phyloP scores from a whole-genome alignment of 2,113 vertebrate genomes.

The Tauraco erythrolophus region DNA sequence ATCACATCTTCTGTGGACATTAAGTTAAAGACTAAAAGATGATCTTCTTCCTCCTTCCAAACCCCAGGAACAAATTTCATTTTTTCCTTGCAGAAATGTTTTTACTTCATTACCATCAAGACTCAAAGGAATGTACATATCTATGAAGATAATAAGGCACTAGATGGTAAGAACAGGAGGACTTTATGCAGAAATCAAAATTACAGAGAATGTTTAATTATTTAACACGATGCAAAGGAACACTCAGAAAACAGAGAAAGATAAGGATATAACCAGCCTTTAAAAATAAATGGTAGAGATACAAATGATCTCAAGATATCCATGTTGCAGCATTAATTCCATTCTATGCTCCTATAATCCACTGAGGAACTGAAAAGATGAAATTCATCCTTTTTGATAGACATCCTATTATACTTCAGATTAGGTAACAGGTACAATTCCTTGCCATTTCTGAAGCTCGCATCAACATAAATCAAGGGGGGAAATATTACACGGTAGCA shows the following conservation, averaged over 20 bases:
- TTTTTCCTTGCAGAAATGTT: neutral
- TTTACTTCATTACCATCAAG: neutral
- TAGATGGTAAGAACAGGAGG: neutral
- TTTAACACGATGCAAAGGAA: neutral
- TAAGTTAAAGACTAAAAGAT: neutral
- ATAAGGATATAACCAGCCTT: neutral
- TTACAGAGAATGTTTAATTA: neutral
- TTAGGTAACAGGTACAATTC: neutral
- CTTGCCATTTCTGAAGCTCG: neutral
- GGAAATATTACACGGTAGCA: neutral
- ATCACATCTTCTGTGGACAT: neutral
- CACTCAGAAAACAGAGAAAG: neutral
- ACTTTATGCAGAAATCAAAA: neutral
- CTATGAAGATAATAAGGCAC: neutral
- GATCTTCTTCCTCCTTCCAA: fast-evolving
- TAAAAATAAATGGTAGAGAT: neutral
- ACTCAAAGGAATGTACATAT: neutral
- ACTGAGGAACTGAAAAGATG: neutral
- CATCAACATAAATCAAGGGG: neutral
- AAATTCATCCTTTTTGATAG: neutral
- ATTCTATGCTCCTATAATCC: neutral
- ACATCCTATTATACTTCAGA: neutral
- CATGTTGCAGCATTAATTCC: neutral
- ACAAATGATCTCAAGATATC: neutral
- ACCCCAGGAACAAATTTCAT: neutral